phyloP scores from a whole-genome alignment of 2,113 vertebrate species.

The Bathybates hornii region DNA sequence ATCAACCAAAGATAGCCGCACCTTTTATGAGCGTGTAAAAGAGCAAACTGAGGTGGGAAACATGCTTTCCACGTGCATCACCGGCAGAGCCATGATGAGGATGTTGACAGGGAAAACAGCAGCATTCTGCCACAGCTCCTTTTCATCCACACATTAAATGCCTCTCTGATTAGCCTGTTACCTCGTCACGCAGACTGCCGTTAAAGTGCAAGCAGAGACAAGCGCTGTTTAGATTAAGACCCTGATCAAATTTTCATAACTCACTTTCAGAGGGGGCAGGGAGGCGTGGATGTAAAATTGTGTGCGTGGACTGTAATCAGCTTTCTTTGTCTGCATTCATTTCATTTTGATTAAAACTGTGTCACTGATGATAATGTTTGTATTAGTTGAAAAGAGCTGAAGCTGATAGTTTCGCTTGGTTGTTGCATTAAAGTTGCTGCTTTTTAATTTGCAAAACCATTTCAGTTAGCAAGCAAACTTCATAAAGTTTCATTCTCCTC shows the following conservation, averaged over 20 bases:
- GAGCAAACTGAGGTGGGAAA: neutral
- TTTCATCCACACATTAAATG: constrained; percentile 19
- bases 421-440: neutral
- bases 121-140: constrained; percentile 13
- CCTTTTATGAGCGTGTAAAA: neutral
- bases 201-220: constrained; percentile 12
- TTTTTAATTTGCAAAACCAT: neutral
- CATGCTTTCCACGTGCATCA: neutral
- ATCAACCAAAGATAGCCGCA: neutral
- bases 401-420: neutral
- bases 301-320: constrained; percentile 9
- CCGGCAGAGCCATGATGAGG: neutral
- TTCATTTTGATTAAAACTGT: neutral
- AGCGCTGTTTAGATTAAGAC: constrained; percentile 44
- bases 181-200: neutral
- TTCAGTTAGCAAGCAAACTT: neutral
- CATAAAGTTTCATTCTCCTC: neutral
- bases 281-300: neutral
- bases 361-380: neutral
- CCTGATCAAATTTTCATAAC: constrained; percentile 63
- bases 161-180: constrained; percentile 24
- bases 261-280: constrained; percentile 21
- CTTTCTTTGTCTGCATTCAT: constrained; percentile 17
- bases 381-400: neutral
- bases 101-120: constrained; percentile 21